Evolutionary conservation across 2,888 invertebrate species (phyloP), one percentile per base, ranked within the genome.

Genomic region (Tiliacea citrago): DNA sequence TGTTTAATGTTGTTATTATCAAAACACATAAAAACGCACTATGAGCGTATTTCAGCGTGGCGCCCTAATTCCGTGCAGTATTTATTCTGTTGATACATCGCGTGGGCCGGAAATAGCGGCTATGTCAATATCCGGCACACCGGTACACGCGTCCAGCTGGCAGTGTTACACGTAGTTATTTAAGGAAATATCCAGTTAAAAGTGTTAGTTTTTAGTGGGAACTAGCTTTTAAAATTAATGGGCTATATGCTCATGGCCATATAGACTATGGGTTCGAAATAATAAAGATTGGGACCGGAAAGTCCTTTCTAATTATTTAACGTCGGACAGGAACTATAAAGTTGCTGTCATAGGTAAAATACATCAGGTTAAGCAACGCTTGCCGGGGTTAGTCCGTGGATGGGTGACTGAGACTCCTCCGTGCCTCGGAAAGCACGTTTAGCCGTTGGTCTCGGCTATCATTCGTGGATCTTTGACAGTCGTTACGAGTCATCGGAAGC

Each of bases 81-180:
- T 88, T 85, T 87, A 87, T 87, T 88, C 86, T 84, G 88, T 88
- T 91, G 90, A 89, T 91, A 87, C 89, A 91, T 88, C 90, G 79
- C 74, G 77, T 81, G 82, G 89, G 86, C 74, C 94, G 95, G 95
- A 95, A 94, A 94, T 94, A 90, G 91, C 90, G 91, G 92, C 91
- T 89, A 88, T 89, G 88, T 90, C 94, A 95, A 95, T 95, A 94
- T 95, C 95, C 95, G 94, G 87, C 73, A 24, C 73, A 73, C 68
- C 65, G 68, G 62, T 65, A 74, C 76, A 77, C 75, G 75, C 79
- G 77, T 49, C 81, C 79, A 72, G 74, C 67, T 73, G 83, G 65
- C n/a, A 67, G 61, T 80, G 67, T 78, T 68, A 75, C 74, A 62
- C n/a, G 42, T 29, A 69, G 60, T 80, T 79, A 82, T 83, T 79